These are phyloP conservation scores for Delphinus delphis DNA, from an alignment of 2,113 vertebrate genomes.

Conservation along the genomic window DNA sequence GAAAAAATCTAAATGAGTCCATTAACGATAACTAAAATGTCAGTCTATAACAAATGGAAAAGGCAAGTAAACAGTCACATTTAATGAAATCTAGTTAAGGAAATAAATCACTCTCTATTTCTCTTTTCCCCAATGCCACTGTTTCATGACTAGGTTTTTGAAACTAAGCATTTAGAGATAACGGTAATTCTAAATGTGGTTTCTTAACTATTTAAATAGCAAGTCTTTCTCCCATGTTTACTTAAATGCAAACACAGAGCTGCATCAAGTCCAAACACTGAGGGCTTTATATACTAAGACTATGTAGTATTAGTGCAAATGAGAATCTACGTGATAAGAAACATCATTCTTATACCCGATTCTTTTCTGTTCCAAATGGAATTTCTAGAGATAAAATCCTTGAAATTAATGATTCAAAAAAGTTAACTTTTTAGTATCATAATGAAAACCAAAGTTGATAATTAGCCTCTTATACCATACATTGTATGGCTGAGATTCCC, in stretches of 20 bases:
- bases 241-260: slow-evolving; percentile 66
- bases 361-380: slow-evolving; percentile 43
- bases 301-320: slow-evolving; percentile 48
- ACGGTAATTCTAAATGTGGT: slow-evolving; percentile 75
- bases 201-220: slow-evolving; percentile 77
- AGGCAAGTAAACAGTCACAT: slow-evolving; percentile 75
- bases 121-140: slow-evolving; percentile 67
- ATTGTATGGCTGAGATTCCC: background rate
- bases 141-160: slow-evolving; percentile 67
- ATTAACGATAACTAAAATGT: slow-evolving; percentile 75
- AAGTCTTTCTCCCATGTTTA: slow-evolving; percentile 70
- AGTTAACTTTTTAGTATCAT: slow-evolving; percentile 22
- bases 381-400: slow-evolving; percentile 59
- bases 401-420: slow-evolving; percentile 42
- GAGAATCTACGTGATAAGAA: slow-evolving; percentile 64
- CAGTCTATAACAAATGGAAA: slow-evolving; percentile 71
- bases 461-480: background rate
- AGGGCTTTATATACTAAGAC: slow-evolving; percentile 69
- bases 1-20: slow-evolving; percentile 68
- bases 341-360: background rate
- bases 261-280: slow-evolving; percentile 69
- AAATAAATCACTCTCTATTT: slow-evolving; percentile 76
- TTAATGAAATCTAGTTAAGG: slow-evolving; percentile 74
- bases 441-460: slow-evolving; percentile 7
- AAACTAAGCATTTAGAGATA: slow-evolving; percentile 74